Percentiles rank a stretch among this genome's conserved stretches.
Evolutionary conservation across 2,797 vertebrate species (phyloP).

Genomic region (Bradypodion pumilum): DNA sequence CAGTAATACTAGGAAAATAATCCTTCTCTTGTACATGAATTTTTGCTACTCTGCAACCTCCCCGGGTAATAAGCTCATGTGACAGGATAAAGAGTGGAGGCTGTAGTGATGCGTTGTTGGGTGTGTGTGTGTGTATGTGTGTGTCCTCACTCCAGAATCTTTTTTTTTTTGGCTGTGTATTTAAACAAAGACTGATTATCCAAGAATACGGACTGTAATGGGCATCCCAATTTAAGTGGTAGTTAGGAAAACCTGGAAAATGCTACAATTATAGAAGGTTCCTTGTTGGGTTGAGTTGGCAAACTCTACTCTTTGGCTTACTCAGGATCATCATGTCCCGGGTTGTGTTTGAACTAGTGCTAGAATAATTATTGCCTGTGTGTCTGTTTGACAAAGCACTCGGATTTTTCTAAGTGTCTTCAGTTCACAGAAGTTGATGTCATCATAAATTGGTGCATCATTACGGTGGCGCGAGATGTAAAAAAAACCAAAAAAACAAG

Average conservation of each 20-base stretch:
- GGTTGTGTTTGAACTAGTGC: no score
- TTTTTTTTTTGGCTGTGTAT: slow-evolving; percentile 75
- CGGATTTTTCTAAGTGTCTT: no score
- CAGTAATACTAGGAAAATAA: slow-evolving; percentile 81
- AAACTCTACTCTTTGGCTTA: neutral
- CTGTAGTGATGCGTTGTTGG: slow-evolving; percentile 54
- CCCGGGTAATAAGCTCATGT: slow-evolving; percentile 87
- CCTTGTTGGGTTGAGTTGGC: slow-evolving; percentile 70
- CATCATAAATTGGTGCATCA: no score
- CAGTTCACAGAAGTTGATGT: no score
- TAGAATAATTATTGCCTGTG: no score
- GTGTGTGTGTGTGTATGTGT: neutral
- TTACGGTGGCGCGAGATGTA: no score
- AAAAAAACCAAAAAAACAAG: no score
- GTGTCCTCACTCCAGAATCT: slow-evolving; percentile 21
- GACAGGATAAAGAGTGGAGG: slow-evolving; percentile 82
- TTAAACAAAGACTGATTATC: slow-evolving; percentile 92
- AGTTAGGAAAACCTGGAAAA: slow-evolving; percentile 83
- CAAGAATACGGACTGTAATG: slow-evolving; percentile 80
- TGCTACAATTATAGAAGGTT: slow-evolving; percentile 78
- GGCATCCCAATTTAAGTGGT: slow-evolving; percentile 78
- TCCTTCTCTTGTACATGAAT: slow-evolving; percentile 80
- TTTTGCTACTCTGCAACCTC: slow-evolving; percentile 79
- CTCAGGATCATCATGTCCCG: no score
- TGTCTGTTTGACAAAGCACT: no score